Conservation (phyloP, 2,113 vertebrate genomes). For the Saguinus imperator region DNA sequence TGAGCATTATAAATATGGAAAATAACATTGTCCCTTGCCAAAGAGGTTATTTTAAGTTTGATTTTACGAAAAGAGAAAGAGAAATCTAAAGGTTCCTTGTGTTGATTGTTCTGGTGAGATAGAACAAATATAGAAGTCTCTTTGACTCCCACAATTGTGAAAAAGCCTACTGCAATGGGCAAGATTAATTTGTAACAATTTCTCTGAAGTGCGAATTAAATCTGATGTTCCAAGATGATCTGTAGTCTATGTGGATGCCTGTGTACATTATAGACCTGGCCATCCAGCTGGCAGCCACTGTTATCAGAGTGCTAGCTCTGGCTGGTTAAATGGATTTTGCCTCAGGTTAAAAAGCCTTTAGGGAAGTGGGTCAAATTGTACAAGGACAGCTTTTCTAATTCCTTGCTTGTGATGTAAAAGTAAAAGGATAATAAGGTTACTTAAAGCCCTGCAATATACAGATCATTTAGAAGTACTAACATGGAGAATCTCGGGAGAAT, state of each 20-base stretch:
- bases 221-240: not conserved
- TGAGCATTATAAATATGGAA: not conserved
- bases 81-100: not conserved
- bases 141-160: conserved; percentile 26
- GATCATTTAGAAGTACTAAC: not conserved
- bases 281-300: not conserved
- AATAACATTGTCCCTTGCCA: not conserved
- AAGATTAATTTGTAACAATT: conserved; percentile 49
- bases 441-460: not conserved
- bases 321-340: conserved; percentile 54
- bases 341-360: conserved; percentile 54
- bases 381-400: conserved; percentile 35
- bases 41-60: not conserved
- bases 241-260: not conserved
- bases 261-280: not conserved
- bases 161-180: not conserved
- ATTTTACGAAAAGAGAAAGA: not conserved
- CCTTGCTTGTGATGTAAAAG: not conserved
- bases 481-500: not conserved
- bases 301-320: not conserved
- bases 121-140: conserved; percentile 11
- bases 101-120: not conserved
- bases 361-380: conserved; percentile 39
- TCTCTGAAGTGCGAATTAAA: conserved; percentile 65
- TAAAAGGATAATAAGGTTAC: not conserved